Base-by-base conservation (phyloP, 2,888 invertebrate species). In the Microplitis manilae region DNA sequence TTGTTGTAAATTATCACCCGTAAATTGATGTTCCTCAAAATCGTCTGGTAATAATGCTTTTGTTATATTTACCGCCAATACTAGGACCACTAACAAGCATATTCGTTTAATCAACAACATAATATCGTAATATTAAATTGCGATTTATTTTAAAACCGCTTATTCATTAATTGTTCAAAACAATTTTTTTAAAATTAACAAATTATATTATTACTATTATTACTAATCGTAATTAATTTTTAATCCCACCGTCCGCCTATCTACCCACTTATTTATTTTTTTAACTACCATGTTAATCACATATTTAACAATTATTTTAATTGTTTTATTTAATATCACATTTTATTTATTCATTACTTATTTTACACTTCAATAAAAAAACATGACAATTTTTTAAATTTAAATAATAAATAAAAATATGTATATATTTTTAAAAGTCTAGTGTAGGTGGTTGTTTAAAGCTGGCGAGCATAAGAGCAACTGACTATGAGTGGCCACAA, bases 391-490 rank as follows among this genome's bases (percentile, higher is more conserved):
- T 50, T 50, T 9, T 9, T 50, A 9, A 50, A 50, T 68, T 20
- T 13, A 9, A 68, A 13, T 68, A 39, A 41, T n/a, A 68, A 7
- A 40, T 7, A 2, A 38, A 30, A 30, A 67, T 38, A n/a, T 60
- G 15, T 50, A 9, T 7, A 7, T 20, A 6, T 60, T 70, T 7
- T 70, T 2, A n/a, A 70, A 68, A 20, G n/a, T 17, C n/a, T 68
- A 40, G 50, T 75, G 71, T 79, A 73, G 79, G 70, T 79, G 79
- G 83, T 80, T 85, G 87, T 87, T 87, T 80, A 83, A 85, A 80
- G 83, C 83, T 83, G 86, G 86, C 88, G 82, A 87, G 86, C 87
- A 87, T 87, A 88, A 87, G 87, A 88, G 88, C 88, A 88, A 89
- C 89, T 88, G 88, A 88, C 87, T 86, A 82, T 82, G 84, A 84